Percentiles rank a stretch among this genome's conserved stretches.
These are phyloP conservation scores for Polia nebulosa DNA, from an alignment of 2,888 invertebrate genomes.

Conservation along the genomic window DNA sequence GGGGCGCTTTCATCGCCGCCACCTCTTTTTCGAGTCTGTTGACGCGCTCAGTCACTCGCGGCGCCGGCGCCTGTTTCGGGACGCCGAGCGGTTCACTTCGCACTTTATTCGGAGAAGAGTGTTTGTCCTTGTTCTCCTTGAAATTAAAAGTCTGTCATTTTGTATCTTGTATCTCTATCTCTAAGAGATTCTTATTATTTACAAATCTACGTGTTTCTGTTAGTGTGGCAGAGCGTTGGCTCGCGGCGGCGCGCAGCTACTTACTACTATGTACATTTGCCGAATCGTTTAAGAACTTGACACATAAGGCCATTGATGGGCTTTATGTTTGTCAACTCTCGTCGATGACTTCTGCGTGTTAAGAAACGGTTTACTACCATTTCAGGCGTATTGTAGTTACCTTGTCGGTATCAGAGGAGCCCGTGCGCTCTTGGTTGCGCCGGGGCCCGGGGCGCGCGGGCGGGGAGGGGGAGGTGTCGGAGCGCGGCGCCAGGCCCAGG, in stretches of 20 bases:
- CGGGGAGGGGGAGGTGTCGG: conserved; percentile 41
- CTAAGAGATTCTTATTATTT: conserved; percentile 1
- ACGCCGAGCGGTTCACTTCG: not conserved
- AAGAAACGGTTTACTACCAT: not conserved
- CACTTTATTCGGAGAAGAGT: conserved; percentile 18
- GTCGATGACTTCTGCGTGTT: not conserved
- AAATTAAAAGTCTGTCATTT: conserved; percentile 32
- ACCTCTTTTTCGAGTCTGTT: not conserved
- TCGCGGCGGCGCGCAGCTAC: not conserved
- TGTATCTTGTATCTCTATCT: not conserved
- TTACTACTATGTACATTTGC: not conserved
- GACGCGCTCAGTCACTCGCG: not conserved
- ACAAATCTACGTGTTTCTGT: not conserved
- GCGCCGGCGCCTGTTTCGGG: not conserved
- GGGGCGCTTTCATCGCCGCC: not conserved
- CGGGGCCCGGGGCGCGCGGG: not conserved
- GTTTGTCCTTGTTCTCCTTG: conserved; percentile 42
- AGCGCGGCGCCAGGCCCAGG: conserved; percentile 67
- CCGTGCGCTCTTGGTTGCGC: not conserved
- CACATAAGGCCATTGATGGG: conserved; percentile 38
- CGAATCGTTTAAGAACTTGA: conserved; percentile 3
- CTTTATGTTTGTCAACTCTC: conserved; percentile 15
- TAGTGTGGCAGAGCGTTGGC: not conserved
- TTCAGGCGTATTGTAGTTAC: conserved; percentile 21
- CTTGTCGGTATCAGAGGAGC: conserved; percentile 40